These are phyloP conservation scores for Pavo muticus DNA, from an alignment of 2,113 vertebrate species.

Conservation along the genomic window DNA sequence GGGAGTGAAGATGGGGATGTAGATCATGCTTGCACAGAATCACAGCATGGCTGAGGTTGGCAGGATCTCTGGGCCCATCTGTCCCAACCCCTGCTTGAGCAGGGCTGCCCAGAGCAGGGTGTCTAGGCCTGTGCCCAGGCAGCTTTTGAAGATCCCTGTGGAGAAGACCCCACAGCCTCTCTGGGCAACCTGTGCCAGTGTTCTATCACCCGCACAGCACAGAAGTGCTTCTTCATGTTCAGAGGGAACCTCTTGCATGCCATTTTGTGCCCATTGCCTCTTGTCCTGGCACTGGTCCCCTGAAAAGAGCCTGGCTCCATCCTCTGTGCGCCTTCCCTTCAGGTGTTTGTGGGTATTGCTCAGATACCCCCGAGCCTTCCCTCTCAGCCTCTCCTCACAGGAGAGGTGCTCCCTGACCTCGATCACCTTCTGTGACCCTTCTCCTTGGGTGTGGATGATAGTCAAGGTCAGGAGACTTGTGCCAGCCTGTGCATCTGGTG, in stretches of 20 bases:
- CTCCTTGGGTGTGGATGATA: background rate
- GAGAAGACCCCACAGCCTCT: background rate
- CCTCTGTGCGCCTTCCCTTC: background rate
- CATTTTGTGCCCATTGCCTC: background rate
- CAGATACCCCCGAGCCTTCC: background rate
- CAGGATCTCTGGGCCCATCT: too few relatives aligned
- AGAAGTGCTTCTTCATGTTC: too few relatives aligned
- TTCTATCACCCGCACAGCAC: background rate
- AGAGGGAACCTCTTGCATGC: background rate
- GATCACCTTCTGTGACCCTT: background rate
- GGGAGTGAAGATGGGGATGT: background rate
- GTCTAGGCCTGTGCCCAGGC: too few relatives aligned
- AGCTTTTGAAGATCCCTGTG: too few relatives aligned
- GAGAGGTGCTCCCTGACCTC: background rate
- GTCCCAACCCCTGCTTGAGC: too few relatives aligned
- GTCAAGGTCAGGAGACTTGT: background rate
- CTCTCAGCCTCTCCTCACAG: background rate
- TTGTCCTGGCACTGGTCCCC: background rate
- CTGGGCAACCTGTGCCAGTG: too few relatives aligned
- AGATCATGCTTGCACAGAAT: background rate
- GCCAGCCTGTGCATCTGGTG: background rate
- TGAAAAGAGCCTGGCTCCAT: background rate
- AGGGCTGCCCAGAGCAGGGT: too few relatives aligned
- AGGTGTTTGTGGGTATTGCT: background rate
- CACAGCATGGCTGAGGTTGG: too few relatives aligned